Conservation (phyloP, 2,797 vertebrate genomes). For the Pangasius krempfi region DNA sequence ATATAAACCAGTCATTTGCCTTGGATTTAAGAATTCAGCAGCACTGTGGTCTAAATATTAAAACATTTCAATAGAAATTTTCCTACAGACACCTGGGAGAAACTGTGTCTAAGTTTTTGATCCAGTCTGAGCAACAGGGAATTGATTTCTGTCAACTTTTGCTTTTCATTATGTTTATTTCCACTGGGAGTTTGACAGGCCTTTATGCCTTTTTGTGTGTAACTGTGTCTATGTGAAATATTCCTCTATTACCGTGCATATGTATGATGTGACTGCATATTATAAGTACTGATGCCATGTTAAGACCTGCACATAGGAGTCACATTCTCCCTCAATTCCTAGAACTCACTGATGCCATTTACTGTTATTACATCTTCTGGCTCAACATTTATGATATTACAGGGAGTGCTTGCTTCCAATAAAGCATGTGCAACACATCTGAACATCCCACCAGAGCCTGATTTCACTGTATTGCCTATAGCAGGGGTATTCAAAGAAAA, state of each 20-base stretch:
- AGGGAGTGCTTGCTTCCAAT: not conserved
- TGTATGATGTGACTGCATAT: slow-evolving; percentile 25
- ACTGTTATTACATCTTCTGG: not conserved
- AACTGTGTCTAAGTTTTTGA: not conserved
- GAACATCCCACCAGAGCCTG: not conserved
- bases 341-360: slow-evolving; percentile 12
- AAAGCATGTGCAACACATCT: not conserved
- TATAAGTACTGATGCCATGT: slow-evolving; percentile 23
- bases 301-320: slow-evolving; percentile 14
- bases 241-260: slow-evolving; percentile 19
- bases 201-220: slow-evolving; percentile 5
- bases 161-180: slow-evolving; percentile 16
- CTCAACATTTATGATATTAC: not conserved
- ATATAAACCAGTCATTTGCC: not conserved
- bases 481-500: not conserved
- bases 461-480: not conserved
- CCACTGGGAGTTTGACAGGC: not conserved
- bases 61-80: not conserved
- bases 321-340: slow-evolving; percentile 4
- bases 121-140: slow-evolving; percentile 8
- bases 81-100: not conserved
- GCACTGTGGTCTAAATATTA: not conserved
- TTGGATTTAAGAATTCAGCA: not conserved
- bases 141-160: slow-evolving; percentile 44
- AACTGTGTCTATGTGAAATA: slow-evolving; percentile 28